These are phyloP conservation scores for Pelagia noctiluca DNA, from an alignment of 30 jellyfish, hydroid and myxozoan species.

Conservation along the genomic window DNA sequence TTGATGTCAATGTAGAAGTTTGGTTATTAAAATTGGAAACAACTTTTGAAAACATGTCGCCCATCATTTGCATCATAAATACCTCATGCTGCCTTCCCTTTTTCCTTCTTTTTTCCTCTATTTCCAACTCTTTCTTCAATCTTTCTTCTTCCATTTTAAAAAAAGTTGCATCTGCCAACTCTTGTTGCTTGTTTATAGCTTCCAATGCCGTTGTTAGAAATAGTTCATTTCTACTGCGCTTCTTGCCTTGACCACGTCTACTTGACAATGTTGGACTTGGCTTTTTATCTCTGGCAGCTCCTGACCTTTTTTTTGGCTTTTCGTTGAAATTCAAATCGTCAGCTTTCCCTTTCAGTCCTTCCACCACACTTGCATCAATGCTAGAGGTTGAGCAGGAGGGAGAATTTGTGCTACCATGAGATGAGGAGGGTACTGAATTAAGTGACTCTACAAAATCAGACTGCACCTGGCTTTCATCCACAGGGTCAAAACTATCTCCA, in stretches of 20 bases:
- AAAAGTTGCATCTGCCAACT: not conserved
- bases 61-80: constrained; percentile 53
- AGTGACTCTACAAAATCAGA: not conserved
- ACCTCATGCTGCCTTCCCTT: constrained; percentile 53
- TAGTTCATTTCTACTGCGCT: not conserved
- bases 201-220: not conserved
- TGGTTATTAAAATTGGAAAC: not conserved
- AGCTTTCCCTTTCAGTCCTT: not conserved
- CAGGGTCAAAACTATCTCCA: not conserved
- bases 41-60: constrained; percentile 24
- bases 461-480: no score
- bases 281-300: not conserved
- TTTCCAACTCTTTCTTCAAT: not conserved
- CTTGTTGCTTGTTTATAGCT: not conserved
- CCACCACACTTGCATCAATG: not conserved
- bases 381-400: not conserved
- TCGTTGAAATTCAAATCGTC: no score
- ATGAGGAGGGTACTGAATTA: not conserved
- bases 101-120: constrained; percentile 29
- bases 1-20: not conserved
- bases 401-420: not conserved
- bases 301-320: no score
- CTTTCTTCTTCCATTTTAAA: constrained; percentile 14
- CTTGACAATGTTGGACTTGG: not conserved
- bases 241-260: not conserved